Evolutionary conservation across 2,797 vertebrate genomes (phyloP).

Genomic region (Coregonus suidteri): DNA sequence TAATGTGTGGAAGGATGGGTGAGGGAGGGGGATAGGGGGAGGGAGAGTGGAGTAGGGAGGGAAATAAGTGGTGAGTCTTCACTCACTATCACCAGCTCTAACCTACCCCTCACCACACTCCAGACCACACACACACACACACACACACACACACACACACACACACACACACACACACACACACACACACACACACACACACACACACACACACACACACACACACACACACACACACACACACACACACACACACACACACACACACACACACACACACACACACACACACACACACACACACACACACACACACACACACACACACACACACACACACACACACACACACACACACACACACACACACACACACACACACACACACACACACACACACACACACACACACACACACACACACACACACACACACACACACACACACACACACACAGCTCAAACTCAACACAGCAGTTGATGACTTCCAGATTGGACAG

Average conservation of each 20-base stretch:
- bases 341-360: constrained; percentile 39
- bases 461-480: constrained; percentile 54
- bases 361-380: constrained; percentile 37
- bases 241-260: constrained; percentile 35
- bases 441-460: constrained; percentile 34
- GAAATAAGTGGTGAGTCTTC: constrained; percentile 47
- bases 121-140: constrained; percentile 31
- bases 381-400: constrained; percentile 16
- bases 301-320: constrained; percentile 34
- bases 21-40: constrained; percentile 17
- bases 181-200: constrained; percentile 41
- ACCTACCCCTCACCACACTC: constrained; percentile 37
- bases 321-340: constrained; percentile 18
- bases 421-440: constrained; percentile 29
- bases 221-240: constrained; percentile 16
- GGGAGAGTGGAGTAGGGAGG: constrained; percentile 25
- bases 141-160: constrained; percentile 35
- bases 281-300: constrained; percentile 38
- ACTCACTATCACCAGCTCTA: not conserved
- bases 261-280: constrained; percentile 28
- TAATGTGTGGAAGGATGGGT: constrained; percentile 21
- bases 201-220: constrained; percentile 33
- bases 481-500: constrained; percentile 72
- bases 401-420: constrained; percentile 35
- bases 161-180: constrained; percentile 24